Evolutionary conservation across 2,113 vertebrate genomes (phyloP).

Genomic region (Litocranius walleri): DNA sequence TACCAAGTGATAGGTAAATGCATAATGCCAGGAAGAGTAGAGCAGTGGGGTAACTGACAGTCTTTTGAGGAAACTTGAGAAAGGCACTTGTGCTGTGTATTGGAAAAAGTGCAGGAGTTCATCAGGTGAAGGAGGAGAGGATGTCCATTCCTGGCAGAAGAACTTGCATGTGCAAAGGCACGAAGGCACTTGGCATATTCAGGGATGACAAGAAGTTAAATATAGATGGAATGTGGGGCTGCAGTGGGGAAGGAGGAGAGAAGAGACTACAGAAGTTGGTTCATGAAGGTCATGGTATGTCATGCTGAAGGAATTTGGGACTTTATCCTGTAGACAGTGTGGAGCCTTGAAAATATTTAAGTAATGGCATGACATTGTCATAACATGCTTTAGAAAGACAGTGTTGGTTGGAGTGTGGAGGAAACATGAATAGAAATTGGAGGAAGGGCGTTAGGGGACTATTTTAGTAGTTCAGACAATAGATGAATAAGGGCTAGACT

Average conservation of each 20-base stretch:
- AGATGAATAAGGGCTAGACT: not conserved
- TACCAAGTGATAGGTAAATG: not conserved
- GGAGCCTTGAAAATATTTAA: slow-evolving; percentile 25
- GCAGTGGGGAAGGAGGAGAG: not conserved
- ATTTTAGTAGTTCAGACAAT: not conserved
- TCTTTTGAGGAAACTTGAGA: not conserved
- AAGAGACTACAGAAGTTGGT: not conserved
- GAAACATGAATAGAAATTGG: not conserved
- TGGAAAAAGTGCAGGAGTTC: not conserved
- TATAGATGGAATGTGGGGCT: not conserved
- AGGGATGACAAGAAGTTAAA: not conserved
- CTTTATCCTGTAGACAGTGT: not conserved
- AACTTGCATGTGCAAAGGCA: not conserved
- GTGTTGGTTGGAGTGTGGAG: not conserved
- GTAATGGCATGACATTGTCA: not conserved
- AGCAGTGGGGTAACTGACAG: not conserved
- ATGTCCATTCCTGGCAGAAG: not conserved
- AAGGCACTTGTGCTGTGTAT: not conserved
- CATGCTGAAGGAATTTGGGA: slow-evolving; percentile 13
- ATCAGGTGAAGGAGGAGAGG: not conserved
- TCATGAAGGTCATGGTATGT: not conserved
- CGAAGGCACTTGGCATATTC: not conserved
- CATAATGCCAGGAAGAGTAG: not conserved
- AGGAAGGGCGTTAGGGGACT: not conserved
- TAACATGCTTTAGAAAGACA: slow-evolving; percentile 11